Base-by-base conservation (phyloP, 30 jellyfish, hydroid and myxozoan genomes). In the Nemopilema nomurai region DNA sequence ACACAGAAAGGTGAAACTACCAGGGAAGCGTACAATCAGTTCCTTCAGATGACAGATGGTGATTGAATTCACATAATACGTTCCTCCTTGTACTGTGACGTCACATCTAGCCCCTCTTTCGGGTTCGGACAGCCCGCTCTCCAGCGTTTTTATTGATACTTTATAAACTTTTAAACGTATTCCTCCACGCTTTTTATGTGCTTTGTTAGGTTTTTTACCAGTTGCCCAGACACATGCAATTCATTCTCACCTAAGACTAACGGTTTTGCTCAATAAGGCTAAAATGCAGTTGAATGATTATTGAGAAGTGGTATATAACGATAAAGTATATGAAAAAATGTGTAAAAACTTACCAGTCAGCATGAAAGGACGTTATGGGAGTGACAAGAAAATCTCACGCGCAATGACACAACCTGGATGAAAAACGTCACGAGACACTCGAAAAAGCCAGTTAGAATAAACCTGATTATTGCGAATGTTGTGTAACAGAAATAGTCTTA, bases 31-130 rank as follows among this genome's bases (percentile, higher is more conserved):
- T 94, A 81, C 80, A 96, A 88, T 51, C 97, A 94, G 57, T 94
- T 94, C 74, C 82, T 94, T 24, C 99, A 94, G 80, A 94, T 94
- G 99, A 89, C 99, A 13, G 99, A 94, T 68, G 96, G 96, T 29
- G 99, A 94, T 32, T 94, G 71, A 30, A 13, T 72, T 16, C 63
- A 51, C 57, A 41, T 41, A 41, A 41, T 41, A 13, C 6, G 13
- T 41, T 41, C 13, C 57, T 13, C 9, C 6, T 41, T 41, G 9
- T 13, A 41, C 57, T 41, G 6, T 13, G 13, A 41, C 6, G 6
- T 41, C 9, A 41, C 57, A 13, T 3, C 13, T 41, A 41, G n/a
- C n/a, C 57, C 13, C 57, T 41, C 6, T 41, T 6, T 41, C 57
- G 13, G 57, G 57, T 41, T 41, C 13, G 13, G 13, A 41, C 13